Conservation (phyloP, 2,113 vertebrate species). For the Eupsittula cactorum region DNA sequence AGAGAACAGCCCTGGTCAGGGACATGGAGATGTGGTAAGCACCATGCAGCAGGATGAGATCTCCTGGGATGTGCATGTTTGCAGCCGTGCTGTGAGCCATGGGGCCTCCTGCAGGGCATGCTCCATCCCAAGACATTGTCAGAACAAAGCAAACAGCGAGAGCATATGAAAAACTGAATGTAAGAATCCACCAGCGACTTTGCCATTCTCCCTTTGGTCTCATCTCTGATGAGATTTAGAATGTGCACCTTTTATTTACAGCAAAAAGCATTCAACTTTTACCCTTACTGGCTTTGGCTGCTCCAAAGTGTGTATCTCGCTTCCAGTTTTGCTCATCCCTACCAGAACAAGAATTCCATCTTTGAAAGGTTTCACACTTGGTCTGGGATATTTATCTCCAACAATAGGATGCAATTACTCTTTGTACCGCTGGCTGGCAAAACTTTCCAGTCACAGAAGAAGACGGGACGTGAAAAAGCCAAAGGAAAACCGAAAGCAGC, state of each 20-base stretch:
- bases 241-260: not conserved
- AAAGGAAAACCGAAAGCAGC: not conserved
- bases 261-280: not conserved
- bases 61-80: not conserved
- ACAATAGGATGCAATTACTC: not conserved
- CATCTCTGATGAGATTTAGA: not conserved
- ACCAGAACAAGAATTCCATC: not conserved
- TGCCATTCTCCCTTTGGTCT: not conserved
- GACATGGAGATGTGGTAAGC: not conserved
- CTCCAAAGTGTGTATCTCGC: not conserved
- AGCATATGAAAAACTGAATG: not conserved
- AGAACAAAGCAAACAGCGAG: constrained; percentile 36
- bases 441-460: not conserved
- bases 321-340: not conserved
- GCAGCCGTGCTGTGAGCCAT: not conserved
- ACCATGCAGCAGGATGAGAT: not conserved
- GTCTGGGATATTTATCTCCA: not conserved
- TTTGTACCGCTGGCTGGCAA: not conserved
- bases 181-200: not conserved
- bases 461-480: not conserved
- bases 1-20: not conserved
- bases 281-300: not conserved
- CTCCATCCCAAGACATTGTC: not conserved
- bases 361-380: not conserved
- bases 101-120: not conserved